phyloP scores from a whole-genome alignment of 2,113 vertebrate species.

The Alouatta palliata region DNA sequence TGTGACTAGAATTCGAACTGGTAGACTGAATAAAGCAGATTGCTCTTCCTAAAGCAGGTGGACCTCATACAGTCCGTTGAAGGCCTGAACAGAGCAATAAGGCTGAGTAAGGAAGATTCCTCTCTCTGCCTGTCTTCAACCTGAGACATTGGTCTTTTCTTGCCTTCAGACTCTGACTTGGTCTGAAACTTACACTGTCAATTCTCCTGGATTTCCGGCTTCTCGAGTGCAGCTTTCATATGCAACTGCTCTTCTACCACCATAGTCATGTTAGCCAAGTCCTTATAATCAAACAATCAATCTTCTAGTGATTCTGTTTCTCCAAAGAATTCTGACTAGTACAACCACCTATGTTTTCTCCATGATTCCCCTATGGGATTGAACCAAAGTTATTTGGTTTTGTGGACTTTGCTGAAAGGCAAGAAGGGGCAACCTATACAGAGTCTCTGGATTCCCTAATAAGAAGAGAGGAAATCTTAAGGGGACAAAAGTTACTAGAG shows the following conservation, averaged over 20 bases:
- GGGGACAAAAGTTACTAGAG: too few relatives aligned
- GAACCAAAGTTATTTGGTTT: background rate
- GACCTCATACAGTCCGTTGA: background rate
- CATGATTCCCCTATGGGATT: background rate
- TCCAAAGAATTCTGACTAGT: background rate
- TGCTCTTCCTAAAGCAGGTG: background rate
- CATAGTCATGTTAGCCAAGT: too few relatives aligned
- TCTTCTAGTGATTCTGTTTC: background rate
- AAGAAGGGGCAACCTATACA: background rate
- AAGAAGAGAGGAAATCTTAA: background rate
- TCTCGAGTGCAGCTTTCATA: background rate
- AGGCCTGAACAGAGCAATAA: background rate
- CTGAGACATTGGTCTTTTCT: background rate
- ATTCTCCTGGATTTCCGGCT: background rate
- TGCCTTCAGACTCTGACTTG: background rate
- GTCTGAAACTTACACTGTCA: background rate
- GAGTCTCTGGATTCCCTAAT: background rate
- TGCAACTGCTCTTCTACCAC: background rate
- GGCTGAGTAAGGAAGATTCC: background rate
- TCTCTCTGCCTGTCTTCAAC: background rate
- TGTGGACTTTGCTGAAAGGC: background rate
- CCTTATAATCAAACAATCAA: background rate
- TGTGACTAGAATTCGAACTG: background rate
- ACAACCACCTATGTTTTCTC: background rate
- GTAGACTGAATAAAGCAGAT: background rate